Percentiles rank a stretch among this genome's conserved stretches.
phyloP scores from a whole-genome alignment of 2,113 vertebrate species.

The Progne subis region DNA sequence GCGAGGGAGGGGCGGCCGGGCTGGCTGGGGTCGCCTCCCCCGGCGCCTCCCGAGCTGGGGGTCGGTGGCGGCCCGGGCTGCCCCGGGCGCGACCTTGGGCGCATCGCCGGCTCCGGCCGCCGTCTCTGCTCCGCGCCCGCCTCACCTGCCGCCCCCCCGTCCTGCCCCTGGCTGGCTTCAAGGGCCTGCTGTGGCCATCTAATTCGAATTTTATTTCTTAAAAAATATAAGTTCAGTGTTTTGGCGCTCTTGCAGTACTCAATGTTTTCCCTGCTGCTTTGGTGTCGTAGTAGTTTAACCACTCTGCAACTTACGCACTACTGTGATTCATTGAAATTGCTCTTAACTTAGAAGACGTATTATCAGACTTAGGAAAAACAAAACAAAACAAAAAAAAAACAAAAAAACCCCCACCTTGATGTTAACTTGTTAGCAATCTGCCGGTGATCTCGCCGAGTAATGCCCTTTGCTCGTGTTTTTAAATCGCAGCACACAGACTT shows the following conservation, averaged over 20 bases:
- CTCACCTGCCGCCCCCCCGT: neutral
- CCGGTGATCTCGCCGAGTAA: neutral
- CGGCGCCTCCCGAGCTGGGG: neutral
- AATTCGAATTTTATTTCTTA: neutral
- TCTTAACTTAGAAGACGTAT: neutral
- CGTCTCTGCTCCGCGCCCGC: neutral
- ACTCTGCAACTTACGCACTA: fast-evolving
- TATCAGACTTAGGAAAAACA: neutral
- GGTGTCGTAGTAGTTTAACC: neutral
- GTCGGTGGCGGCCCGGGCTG: neutral
- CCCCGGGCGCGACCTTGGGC: constrained; percentile 15
- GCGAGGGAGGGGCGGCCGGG: neutral
- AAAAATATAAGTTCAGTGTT: fast-evolving
- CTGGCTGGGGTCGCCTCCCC: too few species aligned
- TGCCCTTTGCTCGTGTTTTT: fast-evolving
- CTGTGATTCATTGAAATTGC: neutral
- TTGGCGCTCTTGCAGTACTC: fast-evolving
- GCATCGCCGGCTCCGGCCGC: neutral
- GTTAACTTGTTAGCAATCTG: neutral
- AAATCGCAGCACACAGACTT: fast-evolving
- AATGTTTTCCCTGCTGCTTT: neutral
- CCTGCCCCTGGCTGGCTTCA: too few species aligned
- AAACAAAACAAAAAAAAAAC: too few species aligned
- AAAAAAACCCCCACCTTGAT: neutral
- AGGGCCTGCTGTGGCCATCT: fast-evolving